Evolutionary conservation across 2,113 vertebrate species (phyloP), one percentile per base, ranked within the genome.

Genomic region (Procavia capensis): DNA sequence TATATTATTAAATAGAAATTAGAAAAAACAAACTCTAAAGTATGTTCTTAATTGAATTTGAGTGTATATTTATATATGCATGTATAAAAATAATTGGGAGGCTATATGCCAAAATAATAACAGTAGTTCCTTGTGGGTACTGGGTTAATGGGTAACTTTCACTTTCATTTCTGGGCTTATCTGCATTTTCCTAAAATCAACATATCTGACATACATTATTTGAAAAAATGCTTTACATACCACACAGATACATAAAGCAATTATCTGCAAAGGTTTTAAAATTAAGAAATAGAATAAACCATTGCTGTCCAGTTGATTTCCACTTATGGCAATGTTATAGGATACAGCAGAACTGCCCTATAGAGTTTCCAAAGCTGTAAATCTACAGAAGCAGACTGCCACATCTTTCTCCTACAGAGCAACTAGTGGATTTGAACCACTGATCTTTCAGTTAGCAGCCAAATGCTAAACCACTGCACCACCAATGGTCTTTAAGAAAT

Each of bases 211-310:
- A 64, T 57, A 41, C 86, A 70, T 78, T 90, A 36, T 34, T 93
- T 83, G 61, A 89, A 95, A 92, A 45, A 91, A 89, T 79, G 31
- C 13, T 85, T 92, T 85, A 70, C 0, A 34, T 0, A 79, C 19
- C 27, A 68, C 2, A 54, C 64, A 14, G 57, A 59, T 4, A 75
- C 16, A 50, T n/a, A 47, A 10, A 43, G n/a, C 29, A 79, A 68
- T 70, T 94, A 93, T 68, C 70, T 86, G 41, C 24, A 94, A 94
- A 93, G 7, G 13, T 84, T 90, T 96, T 79, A 83, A 93, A 90
- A 76, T 75, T 57, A 93, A 89, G 92, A 93, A 94, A 90, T 74
- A 85, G 45, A 83, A 91, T 85, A 91, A 85, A 24, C 31, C 29
- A 4, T 17, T 66, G 11, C 27, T 13, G 29, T 66, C 63, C 9